Evolutionary conservation across 2,113 vertebrate genomes (phyloP).

Genomic region (Dendrocopos noguchii): DNA sequence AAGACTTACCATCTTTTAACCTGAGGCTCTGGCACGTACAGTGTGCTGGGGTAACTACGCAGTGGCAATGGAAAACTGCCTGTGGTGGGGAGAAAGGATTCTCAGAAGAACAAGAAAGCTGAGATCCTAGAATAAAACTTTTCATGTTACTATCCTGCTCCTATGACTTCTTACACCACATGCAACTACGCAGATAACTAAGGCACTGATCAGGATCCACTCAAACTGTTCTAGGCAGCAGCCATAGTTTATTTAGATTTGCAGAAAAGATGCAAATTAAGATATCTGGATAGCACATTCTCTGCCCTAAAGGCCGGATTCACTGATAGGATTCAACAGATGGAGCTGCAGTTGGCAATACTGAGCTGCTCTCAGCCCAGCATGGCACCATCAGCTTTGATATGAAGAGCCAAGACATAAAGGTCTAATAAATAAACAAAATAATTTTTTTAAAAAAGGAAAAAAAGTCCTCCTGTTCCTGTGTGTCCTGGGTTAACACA

Average conservation of each 20-base stretch:
- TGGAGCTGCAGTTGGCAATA: not conserved
- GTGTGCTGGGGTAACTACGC: not conserved
- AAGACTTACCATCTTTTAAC: not conserved
- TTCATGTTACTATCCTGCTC: not conserved
- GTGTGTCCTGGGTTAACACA: too few species aligned
- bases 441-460: too few species aligned
- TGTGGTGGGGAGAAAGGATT: not conserved
- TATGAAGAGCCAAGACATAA: not conserved
- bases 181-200: not conserved
- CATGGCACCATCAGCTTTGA: not conserved
- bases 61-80: not conserved
- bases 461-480: not conserved
- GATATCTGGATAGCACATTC: not conserved
- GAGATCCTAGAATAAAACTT: not conserved
- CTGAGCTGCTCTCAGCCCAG: not conserved
- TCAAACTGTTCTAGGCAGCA: not conserved
- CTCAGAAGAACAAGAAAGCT: not conserved
- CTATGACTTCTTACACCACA: not conserved
- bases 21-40: accelerated
- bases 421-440: not conserved
- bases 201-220: not conserved
- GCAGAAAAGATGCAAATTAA: not conserved
- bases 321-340: not conserved
- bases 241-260: not conserved
- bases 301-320: not conserved